Base-by-base conservation (phyloP, 2,888 invertebrate species). In the Meghimatium bilineatum region DNA sequence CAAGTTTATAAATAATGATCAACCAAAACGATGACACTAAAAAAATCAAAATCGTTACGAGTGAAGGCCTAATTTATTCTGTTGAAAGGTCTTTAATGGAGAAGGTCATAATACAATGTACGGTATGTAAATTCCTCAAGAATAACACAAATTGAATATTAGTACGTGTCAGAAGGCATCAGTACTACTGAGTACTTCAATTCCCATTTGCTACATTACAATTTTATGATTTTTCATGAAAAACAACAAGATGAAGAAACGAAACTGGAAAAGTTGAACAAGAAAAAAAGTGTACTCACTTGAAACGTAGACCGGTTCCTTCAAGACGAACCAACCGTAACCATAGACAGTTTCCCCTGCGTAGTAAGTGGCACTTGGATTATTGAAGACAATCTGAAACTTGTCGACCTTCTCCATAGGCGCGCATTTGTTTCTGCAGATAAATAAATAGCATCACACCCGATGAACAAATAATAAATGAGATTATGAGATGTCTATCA, bases 321-420 rank as follows among this genome's bases (percentile, higher is more conserved):
- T 91, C 69, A 91, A 85, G 14, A 91, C 89, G 32, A 91, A 88
- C 91, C 91, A 91, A 78, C 89, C 91, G 86, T 91, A 91, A 34
- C 91, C 91, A 85, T 90, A 91, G 17, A 91, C 91, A 2, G 91
- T 91, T 63, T 91, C 91, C 3, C 91, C 90, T 14, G 91, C 91
- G 82, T 86, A 87, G 86, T 91, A 91, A 6, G 91, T 91, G 29
- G 91, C 90, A 10, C 90, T 88, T 1, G 91, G 90, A 79, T 91
- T 91, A 87, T 91, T 91, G 86, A 91, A 91, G 76, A 91, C 91
- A 38, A 91, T 91, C 87, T 91, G 91, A 82, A 91, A 91, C 87
- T 91, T 91, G 85, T 91, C 91, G 83, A 91, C 85, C 52, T 90
- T 89, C 81, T 91, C 91, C 91, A 91, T 88, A 80, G 88, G 85